These are phyloP conservation scores for Trissolcus brochymenae DNA, from an alignment of 2,888 invertebrate genomes.

Conservation along the genomic window DNA sequence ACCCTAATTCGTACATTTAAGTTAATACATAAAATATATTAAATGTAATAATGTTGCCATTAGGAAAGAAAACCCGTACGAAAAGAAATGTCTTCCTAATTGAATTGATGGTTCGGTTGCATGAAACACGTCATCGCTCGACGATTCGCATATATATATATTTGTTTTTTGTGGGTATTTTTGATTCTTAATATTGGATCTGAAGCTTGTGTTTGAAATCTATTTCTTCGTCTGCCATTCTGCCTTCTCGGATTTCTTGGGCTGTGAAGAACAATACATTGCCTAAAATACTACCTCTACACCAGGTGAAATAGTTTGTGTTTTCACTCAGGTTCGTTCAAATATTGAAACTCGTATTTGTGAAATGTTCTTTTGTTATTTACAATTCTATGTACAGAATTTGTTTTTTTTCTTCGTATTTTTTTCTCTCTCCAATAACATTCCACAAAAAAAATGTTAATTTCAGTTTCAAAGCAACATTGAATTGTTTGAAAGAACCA, in stretches of 20 bases:
- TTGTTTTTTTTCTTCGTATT: not conserved
- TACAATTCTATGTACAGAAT: conserved; percentile 2
- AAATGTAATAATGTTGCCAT: conserved; percentile 22
- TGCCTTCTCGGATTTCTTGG: conserved; percentile 87
- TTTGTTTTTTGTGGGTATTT: conserved; percentile 40
- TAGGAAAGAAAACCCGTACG: conserved; percentile 47
- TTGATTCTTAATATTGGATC: conserved; percentile 50
- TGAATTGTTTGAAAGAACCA: conserved; percentile 30
- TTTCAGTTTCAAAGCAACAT: not conserved
- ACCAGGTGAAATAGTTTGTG: conserved; percentile 33
- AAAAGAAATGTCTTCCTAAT: conserved; percentile 57
- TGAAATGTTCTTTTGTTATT: conserved; percentile 10
- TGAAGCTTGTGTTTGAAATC: conserved; percentile 65
- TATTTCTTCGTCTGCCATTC: conserved; percentile 84
- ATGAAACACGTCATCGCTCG: conserved; percentile 52
- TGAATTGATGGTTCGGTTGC: conserved; percentile 38
- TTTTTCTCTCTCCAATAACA: not conserved
- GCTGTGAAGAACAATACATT: conserved; percentile 80
- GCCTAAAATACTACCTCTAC: conserved; percentile 69
- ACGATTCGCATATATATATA: conserved; percentile 57
- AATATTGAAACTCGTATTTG: conserved; percentile 3
- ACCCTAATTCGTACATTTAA: conserved; percentile 1
- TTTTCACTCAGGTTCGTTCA: conserved; percentile 30
- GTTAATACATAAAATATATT: conserved; percentile 16
- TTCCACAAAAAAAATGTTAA: conserved; percentile 1